Evolutionary conservation across 1,140 invertebrate species (phyloP).

Genomic region (Atta cephalotes): DNA sequence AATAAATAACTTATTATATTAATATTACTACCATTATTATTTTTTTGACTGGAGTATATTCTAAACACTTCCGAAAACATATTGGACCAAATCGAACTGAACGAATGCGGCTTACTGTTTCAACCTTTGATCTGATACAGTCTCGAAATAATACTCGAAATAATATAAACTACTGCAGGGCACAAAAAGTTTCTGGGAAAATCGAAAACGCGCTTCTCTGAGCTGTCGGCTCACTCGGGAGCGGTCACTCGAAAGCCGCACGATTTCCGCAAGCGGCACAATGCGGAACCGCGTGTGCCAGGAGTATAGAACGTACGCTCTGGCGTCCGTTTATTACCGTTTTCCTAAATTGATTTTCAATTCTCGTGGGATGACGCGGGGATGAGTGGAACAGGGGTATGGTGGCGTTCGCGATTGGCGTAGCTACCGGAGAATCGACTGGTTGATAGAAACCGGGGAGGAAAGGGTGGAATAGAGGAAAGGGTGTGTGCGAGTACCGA

Average conservation of each 20-base stretch:
- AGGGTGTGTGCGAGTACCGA: background rate
- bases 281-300: constrained; percentile 41
- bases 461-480: background rate
- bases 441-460: constrained; percentile 60
- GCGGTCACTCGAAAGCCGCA: constrained; percentile 25
- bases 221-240: constrained; percentile 3
- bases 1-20: background rate
- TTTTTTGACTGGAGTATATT: background rate
- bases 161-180: background rate
- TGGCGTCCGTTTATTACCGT: constrained; percentile 77
- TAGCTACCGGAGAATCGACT: constrained; percentile 56
- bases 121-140: background rate
- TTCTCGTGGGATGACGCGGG: constrained; percentile 57
- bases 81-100: background rate
- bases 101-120: background rate
- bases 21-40: background rate
- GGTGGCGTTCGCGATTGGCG: constrained; percentile 50
- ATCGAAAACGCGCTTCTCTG: constrained; percentile 8
- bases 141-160: constrained; percentile 18
- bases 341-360: constrained; percentile 78
- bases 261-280: constrained; percentile 37
- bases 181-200: background rate
- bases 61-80: too few relatives aligned
- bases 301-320: constrained; percentile 36
- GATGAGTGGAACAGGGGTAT: constrained; percentile 18